phyloP scores from a whole-genome alignment of 1,140 invertebrate genomes.

The Drosophila repleta region DNA sequence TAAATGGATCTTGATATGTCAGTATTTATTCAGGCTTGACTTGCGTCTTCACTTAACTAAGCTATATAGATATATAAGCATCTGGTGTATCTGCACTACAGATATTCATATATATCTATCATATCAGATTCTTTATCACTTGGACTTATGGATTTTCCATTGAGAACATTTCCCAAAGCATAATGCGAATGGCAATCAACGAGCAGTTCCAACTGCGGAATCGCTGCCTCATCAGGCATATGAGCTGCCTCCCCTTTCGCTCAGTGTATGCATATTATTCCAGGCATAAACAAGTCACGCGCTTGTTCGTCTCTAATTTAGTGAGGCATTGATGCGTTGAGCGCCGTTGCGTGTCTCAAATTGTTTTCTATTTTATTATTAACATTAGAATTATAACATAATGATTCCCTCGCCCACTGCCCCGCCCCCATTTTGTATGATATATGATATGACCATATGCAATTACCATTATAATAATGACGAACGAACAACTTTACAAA shows the following conservation, averaged over 20 bases:
- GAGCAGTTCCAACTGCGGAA: neutral
- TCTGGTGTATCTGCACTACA: too few relatives aligned
- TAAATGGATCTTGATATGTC: too few relatives aligned
- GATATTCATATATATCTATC: too few relatives aligned
- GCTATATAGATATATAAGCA: too few relatives aligned
- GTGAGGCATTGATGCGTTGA: slow-evolving; percentile 69
- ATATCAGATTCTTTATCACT: slow-evolving; percentile 28
- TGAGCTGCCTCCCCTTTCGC: slow-evolving; percentile 9
- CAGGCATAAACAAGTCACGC: slow-evolving; percentile 37
- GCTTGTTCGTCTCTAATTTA: slow-evolving; percentile 61
- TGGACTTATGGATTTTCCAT: slow-evolving; percentile 53
- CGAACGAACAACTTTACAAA: slow-evolving; percentile 37
- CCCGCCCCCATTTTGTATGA: too few relatives aligned
- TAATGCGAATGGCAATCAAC: slow-evolving; percentile 32
- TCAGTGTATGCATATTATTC: neutral
- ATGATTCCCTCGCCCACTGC: slow-evolving; percentile 23
- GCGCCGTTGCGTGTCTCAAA: slow-evolving; percentile 66
- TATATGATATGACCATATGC: slow-evolving; percentile 37
- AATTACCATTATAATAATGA: slow-evolving; percentile 56
- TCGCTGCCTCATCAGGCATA: slow-evolving; percentile 8
- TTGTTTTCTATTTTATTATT: slow-evolving; percentile 75
- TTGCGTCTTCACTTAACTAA: too few relatives aligned
- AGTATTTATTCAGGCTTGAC: too few relatives aligned
- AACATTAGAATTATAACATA: slow-evolving; percentile 45
- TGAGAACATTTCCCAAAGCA: slow-evolving; percentile 21